These are phyloP conservation scores for Scaptomyza flava DNA, from an alignment of 2,888 invertebrate genomes.

Conservation along the genomic window DNA sequence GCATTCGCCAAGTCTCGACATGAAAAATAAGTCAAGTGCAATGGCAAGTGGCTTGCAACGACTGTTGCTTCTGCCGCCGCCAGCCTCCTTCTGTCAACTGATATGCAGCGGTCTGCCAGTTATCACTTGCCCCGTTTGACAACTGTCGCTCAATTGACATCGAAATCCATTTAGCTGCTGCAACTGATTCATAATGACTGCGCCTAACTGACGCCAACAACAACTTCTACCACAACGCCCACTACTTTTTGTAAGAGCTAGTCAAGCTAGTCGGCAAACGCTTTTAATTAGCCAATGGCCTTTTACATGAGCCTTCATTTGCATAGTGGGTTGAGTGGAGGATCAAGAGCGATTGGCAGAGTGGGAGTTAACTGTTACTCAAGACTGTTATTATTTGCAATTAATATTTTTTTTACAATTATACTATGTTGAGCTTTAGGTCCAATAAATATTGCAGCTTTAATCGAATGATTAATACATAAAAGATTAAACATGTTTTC, in stretches of 20 bases:
- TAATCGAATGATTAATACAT: not conserved
- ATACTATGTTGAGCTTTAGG: not conserved
- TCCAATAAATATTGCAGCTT: not conserved
- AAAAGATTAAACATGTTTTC: not conserved
- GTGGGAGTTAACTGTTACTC: not conserved
- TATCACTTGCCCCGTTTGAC: slow-evolving; percentile 6
- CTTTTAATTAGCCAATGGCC: slow-evolving; percentile 71
- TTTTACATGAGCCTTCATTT: slow-evolving; percentile 59
- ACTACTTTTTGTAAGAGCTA: slow-evolving; percentile 35
- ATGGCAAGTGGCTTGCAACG: slow-evolving; percentile 54
- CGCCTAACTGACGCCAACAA: slow-evolving; percentile 41
- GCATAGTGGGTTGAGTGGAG: slow-evolving; percentile 42
- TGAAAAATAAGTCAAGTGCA: slow-evolving; percentile 70
- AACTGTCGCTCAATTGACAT: slow-evolving; percentile 62
- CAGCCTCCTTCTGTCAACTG: not conserved
- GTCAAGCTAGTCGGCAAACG: slow-evolving; percentile 61
- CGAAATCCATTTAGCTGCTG: slow-evolving; percentile 56
- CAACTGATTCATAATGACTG: slow-evolving; percentile 29
- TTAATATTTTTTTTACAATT: slow-evolving; percentile 1
- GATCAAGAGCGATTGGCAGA: not conserved
- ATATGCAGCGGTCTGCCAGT: slow-evolving; percentile 3
- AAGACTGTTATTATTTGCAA: slow-evolving; percentile 22
- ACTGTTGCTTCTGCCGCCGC: not conserved
- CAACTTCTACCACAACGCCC: slow-evolving; percentile 37
- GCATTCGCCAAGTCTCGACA: slow-evolving; percentile 20